Evolutionary conservation across 2,888 invertebrate species (phyloP), one percentile per base, ranked within the genome.

Genomic region (Galerucella pusilla): DNA sequence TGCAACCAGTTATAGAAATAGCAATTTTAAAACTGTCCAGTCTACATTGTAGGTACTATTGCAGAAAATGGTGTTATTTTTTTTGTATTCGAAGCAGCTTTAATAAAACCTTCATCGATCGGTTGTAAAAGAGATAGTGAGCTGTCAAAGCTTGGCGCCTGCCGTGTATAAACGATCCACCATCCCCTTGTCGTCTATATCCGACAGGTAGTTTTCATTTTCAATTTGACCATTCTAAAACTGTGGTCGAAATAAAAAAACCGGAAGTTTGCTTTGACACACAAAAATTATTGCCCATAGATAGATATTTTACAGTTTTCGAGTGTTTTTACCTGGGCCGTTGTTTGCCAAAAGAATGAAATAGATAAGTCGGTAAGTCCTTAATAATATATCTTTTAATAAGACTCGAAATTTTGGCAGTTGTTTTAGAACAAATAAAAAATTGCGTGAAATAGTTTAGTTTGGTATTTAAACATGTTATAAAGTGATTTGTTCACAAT

Each of bases 111-210:
- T 16, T 84, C 81, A 84, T 84, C 81, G 73, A 46, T 59, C 2
- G 76, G 82, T 83, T 83, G 81, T 81, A 82, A 82, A 80, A 81
- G 80, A 82, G 81, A 84, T 83, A 83, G 75, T 77, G 78, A 81
- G 79, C 85, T 85, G 85, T 85, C 85, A 84, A 82, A 81, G 80
- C 63, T 80, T 85, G 85, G 85, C 85, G 84, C 84, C 85, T 83
- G 73, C 63, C 75, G 68, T 69, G 81, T 80, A 42, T 42, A 81
- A 82, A 79, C 70, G 80, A 81, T 80, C 9, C 35, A 82, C 80
- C 80, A 81, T 80, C 76, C 77, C 11, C 16, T 42, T 64, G 42
- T 75, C 60, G 49, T 59, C 71, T 71, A 75, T 74, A 77, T 76
- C 74, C 76, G 75, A 78, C 82, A 83, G 83, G 82, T 83, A 75